phyloP scores from a whole-genome alignment of 2,888 invertebrate genomes.

The Anthoptus insignis region DNA sequence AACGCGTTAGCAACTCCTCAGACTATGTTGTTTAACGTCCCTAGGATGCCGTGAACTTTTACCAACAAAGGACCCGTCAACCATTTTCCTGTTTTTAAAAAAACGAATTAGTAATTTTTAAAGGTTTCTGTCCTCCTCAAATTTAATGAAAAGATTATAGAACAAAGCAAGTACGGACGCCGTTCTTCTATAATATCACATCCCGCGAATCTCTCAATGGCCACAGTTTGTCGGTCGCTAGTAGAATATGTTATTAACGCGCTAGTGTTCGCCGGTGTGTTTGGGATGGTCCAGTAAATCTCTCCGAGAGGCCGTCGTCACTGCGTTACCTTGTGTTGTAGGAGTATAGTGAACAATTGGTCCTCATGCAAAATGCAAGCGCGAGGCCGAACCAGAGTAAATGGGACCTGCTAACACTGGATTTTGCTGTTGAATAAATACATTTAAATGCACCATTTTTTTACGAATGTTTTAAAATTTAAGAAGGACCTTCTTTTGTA shows the following conservation, averaged over 20 bases:
- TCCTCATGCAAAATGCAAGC: slow-evolving; percentile 75
- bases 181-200: neutral
- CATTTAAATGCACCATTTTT: slow-evolving; percentile 54
- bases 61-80: too few species aligned
- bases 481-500: slow-evolving; percentile 19
- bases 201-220: neutral
- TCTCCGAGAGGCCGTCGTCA: slow-evolving; percentile 48
- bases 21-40: too few species aligned
- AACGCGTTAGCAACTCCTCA: too few species aligned
- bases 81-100: too few species aligned
- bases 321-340: slow-evolving; percentile 53
- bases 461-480: slow-evolving; percentile 51
- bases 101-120: too few species aligned
- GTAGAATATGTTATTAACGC: slow-evolving; percentile 44
- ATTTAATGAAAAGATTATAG: too few species aligned
- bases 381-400: slow-evolving; percentile 48
- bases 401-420: slow-evolving; percentile 57
- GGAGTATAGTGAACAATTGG: slow-evolving; percentile 64
- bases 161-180: neutral
- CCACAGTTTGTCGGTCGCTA: slow-evolving; percentile 14
- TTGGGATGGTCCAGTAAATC: slow-evolving; percentile 56
- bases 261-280: slow-evolving; percentile 44
- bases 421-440: slow-evolving; percentile 49
- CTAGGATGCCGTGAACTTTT: too few species aligned
- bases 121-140: too few species aligned